These are phyloP conservation scores for Scolanthus callimorphus DNA, from an alignment of 92 coral and sea anemone genomes.

Conservation along the genomic window DNA sequence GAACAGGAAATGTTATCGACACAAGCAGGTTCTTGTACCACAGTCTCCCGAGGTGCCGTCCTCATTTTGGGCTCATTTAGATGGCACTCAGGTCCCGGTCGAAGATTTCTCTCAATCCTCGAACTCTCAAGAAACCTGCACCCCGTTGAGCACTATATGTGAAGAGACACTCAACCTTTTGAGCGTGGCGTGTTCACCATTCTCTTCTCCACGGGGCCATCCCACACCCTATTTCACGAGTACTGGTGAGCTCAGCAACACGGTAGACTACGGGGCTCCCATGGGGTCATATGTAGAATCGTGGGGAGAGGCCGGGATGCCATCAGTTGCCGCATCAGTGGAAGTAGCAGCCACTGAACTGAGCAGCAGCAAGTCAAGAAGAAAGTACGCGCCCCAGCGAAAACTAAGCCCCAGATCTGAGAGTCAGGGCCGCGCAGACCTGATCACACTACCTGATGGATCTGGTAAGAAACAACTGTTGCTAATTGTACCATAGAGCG, in stretches of 20 bases:
- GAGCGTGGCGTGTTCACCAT: conserved; percentile 48
- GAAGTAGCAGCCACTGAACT: conserved; percentile 45
- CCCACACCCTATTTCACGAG: conserved; percentile 34
- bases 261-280: conserved; percentile 7
- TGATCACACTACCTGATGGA: neutral
- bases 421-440: neutral
- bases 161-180: conserved; percentile 45
- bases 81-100: conserved; percentile 13
- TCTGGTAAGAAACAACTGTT: too few relatives aligned
- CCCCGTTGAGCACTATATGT: conserved; percentile 32
- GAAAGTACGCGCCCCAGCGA: neutral
- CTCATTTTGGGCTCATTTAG: conserved; percentile 7
- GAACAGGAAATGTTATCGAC: conserved; percentile 1
- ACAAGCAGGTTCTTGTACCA: conserved; percentile 28
- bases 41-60: conserved; percentile 29
- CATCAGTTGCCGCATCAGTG: conserved; percentile 64
- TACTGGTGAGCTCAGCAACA: conserved; percentile 13
- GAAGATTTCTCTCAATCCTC: conserved; percentile 27
- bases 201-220: conserved; percentile 35
- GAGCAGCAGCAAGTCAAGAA: conserved; percentile 8
- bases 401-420: neutral
- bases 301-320: conserved; percentile 35
- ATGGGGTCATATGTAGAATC: conserved; percentile 1
- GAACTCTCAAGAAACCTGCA: conserved; percentile 15
- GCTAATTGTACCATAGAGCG: too few relatives aligned